Percentiles rank a stretch among this genome's conserved stretches.
Conservation (phyloP, 1,140 invertebrate genomes). For the Acromyrmex echinatior region DNA sequence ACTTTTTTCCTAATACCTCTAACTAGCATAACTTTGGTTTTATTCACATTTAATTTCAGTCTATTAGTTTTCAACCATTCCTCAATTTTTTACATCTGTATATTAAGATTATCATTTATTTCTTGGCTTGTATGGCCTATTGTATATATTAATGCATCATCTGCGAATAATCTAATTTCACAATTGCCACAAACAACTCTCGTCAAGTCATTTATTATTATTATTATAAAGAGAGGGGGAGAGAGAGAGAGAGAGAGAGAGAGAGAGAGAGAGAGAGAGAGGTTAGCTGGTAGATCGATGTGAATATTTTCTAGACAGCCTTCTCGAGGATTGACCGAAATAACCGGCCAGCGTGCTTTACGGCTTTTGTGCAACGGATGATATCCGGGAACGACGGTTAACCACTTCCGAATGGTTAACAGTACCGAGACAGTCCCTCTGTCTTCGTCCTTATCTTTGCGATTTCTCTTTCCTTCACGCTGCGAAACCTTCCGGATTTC, state of each 20-base stretch:
- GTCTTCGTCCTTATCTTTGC: not conserved
- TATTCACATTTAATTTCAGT: no score
- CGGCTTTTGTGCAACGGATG: slow-evolving; percentile 74
- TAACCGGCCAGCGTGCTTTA: slow-evolving; percentile 74
- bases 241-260: slow-evolving; percentile 26
- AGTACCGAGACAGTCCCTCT: slow-evolving; percentile 8
- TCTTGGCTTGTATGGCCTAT: no score
- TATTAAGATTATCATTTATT: no score
- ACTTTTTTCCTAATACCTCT: no score
- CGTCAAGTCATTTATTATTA: no score
- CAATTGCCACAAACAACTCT: no score
- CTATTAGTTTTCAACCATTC: no score
- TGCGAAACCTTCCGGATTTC: slow-evolving; percentile 22
- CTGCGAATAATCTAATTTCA: no score
- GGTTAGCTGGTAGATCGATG: slow-evolving; percentile 75
- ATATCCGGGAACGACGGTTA: slow-evolving; percentile 61
- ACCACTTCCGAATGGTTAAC: slow-evolving; percentile 28
- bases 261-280: slow-evolving; percentile 10
- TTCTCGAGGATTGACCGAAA: slow-evolving; percentile 77
- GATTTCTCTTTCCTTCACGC: not conserved
- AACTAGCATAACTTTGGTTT: no score
- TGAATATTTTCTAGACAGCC: slow-evolving; percentile 78
- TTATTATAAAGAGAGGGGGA: not conserved
- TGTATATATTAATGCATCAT: no score
- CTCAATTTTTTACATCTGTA: no score